Evolutionary conservation across 2,113 vertebrate species (phyloP).

Genomic region (Polypterus bichir): DNA sequence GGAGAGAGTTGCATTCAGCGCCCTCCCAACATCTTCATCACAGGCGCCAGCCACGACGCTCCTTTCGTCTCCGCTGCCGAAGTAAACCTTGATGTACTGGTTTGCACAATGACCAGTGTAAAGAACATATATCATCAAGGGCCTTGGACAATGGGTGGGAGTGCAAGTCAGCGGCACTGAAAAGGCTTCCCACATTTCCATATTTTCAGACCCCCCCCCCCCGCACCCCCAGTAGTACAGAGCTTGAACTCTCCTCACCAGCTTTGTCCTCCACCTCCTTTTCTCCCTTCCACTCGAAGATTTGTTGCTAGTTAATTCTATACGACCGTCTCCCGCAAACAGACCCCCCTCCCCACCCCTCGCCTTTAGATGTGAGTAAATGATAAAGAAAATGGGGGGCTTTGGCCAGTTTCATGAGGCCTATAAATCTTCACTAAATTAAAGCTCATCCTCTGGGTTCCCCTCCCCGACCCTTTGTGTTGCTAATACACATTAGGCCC

Average conservation of each 20-base stretch:
- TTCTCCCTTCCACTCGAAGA: constrained; percentile 27
- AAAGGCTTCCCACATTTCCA: constrained; percentile 25
- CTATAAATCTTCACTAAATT: constrained; percentile 49
- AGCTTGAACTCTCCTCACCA: constrained; percentile 12
- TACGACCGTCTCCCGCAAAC: constrained; percentile 22
- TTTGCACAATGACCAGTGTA: constrained; percentile 23
- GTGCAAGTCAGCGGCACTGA: constrained; percentile 4
- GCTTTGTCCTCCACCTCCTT: constrained; percentile 17
- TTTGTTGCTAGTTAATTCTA: constrained; percentile 29
- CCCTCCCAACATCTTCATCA: constrained; percentile 30
- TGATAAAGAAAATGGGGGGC: constrained; percentile 37
- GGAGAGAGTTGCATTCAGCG: too few species aligned
- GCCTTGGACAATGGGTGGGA: constrained; percentile 11
- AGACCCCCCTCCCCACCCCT: too few species aligned
- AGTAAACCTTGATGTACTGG: constrained; percentile 22
- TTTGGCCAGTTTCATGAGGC: constrained; percentile 46
- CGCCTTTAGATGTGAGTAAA: constrained; percentile 49
- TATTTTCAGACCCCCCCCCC: constrained; percentile 24
- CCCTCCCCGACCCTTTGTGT: constrained; percentile 28
- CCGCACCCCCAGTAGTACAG: too few species aligned
- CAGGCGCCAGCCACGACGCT: constrained; percentile 22
- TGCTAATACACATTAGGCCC: constrained; percentile 37
- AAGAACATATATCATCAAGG: constrained; percentile 36
- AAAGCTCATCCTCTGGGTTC: constrained; percentile 34
- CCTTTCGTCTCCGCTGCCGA: constrained; percentile 12